phyloP scores from a whole-genome alignment of 2,113 vertebrate species.

The Lepus americanus region DNA sequence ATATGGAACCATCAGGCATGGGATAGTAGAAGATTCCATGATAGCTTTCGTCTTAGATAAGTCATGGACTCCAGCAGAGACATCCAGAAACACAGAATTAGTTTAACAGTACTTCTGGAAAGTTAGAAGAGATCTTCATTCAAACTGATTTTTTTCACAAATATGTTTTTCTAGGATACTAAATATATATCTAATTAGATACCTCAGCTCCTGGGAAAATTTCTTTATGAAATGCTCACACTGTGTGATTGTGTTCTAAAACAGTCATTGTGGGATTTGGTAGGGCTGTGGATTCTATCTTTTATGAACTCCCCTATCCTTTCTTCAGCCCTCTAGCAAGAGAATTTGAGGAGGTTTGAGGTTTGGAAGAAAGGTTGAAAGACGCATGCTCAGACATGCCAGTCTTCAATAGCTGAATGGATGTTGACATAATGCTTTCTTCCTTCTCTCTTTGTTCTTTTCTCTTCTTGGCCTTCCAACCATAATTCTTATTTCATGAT shows the following conservation, averaged over 20 bases:
- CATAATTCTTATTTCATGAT: slow-evolving; percentile 74
- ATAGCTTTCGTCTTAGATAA: slow-evolving; percentile 13
- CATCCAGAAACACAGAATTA: background rate
- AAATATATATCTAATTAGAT: slow-evolving; percentile 18
- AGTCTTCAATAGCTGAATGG: slow-evolving; percentile 15
- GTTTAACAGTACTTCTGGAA: background rate
- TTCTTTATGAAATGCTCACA: background rate
- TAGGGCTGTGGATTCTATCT: background rate
- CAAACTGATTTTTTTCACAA: slow-evolving; percentile 36
- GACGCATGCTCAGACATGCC: slow-evolving; percentile 23
- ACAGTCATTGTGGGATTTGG: slow-evolving; percentile 25
- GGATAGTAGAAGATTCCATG: background rate
- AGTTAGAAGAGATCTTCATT: background rate
- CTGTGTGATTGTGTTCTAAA: slow-evolving; percentile 49
- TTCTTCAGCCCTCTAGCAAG: background rate
- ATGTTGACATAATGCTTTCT: background rate
- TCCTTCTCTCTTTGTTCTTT: slow-evolving; percentile 67
- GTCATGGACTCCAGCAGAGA: background rate
- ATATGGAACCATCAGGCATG: background rate
- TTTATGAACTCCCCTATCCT: background rate
- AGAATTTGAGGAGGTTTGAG: slow-evolving; percentile 11
- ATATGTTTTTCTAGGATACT: background rate
- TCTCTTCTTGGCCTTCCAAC: slow-evolving; percentile 63
- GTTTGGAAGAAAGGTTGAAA: slow-evolving; percentile 61
- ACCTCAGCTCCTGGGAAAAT: background rate